Evolutionary conservation across 30 jellyfish, hydroid and myxozoan species (phyloP).

Genomic region (Aurelia aurita complex sp. Pacific): DNA sequence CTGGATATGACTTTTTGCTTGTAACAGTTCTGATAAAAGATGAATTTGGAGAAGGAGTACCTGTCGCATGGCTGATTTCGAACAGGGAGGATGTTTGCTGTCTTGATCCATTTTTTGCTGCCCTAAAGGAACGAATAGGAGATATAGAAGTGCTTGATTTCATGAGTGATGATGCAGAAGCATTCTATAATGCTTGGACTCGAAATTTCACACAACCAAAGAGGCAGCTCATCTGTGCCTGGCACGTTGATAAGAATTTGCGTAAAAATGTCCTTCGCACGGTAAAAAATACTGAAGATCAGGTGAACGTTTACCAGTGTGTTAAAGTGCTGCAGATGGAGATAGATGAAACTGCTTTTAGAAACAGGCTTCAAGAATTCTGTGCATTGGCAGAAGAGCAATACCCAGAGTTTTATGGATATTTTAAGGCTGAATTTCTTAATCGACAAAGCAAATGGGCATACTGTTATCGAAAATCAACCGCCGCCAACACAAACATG

Average conservation of each 20-base stretch:
- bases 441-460: slow-evolving; percentile 38
- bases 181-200: slow-evolving; percentile 47
- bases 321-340: slow-evolving; percentile 32
- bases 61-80: slow-evolving; percentile 64
- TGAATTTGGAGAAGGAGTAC: slow-evolving; percentile 66
- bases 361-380: slow-evolving; percentile 16
- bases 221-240: slow-evolving; percentile 43
- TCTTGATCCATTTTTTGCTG: slow-evolving; percentile 50
- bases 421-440: slow-evolving; percentile 34
- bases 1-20: slow-evolving; percentile 40
- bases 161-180: slow-evolving; percentile 62
- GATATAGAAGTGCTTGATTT: slow-evolving; percentile 27
- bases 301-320: slow-evolving; percentile 9
- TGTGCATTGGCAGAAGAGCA: slow-evolving; percentile 29
- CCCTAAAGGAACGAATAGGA: slow-evolving; percentile 22
- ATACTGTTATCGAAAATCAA: slow-evolving; percentile 42
- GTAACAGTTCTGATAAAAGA: slow-evolving; percentile 54
- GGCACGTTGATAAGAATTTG: slow-evolving; percentile 55
- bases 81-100: slow-evolving; percentile 57
- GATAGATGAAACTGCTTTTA: slow-evolving; percentile 15
- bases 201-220: slow-evolving; percentile 27
- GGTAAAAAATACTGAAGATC: slow-evolving; percentile 8
- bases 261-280: slow-evolving; percentile 14
- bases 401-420: slow-evolving; percentile 27
- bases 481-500: slow-evolving; percentile 61